Conservation (phyloP, 37 sponge, comb jelly and placozoan genomes). For the Diacarnus erythraeanus region DNA sequence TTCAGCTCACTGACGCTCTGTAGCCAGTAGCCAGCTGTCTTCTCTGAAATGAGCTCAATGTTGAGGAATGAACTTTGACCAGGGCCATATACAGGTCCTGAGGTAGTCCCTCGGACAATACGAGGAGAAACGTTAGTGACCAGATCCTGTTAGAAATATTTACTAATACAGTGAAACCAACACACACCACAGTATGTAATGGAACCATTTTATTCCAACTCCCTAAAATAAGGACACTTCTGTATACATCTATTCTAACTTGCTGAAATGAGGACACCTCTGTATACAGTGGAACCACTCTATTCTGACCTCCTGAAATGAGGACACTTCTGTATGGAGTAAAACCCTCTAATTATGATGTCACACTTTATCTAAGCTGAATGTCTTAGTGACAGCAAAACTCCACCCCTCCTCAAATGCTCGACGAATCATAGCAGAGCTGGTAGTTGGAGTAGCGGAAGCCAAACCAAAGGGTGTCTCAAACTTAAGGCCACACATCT, state of each 20-base stretch:
- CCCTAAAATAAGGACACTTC: too few species aligned
- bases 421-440: conserved; percentile 91
- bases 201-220: too few species aligned
- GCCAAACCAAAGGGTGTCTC: conserved; percentile 95
- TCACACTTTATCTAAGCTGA: conserved; percentile 82
- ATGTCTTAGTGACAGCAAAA: conserved; percentile 96
- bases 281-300: too few species aligned
- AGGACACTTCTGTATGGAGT: too few species aligned
- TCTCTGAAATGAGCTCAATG: conserved; percentile 95
- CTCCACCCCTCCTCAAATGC: conserved; percentile 93
- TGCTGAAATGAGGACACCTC: too few species aligned
- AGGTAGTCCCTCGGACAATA: conserved; percentile 90
- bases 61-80: conserved; percentile 95
- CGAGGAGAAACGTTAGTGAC: conserved; percentile 96
- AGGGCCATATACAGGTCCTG: conserved; percentile 84
- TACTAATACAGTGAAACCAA: neutral
- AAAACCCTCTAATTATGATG: neutral
- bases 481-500: conserved; percentile 86
- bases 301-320: too few species aligned
- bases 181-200: neutral
- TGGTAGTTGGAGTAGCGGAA: conserved; percentile 94
- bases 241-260: too few species aligned
- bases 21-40: conserved; percentile 96
- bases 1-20: conserved; percentile 89
- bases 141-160: conserved; percentile 61